phyloP scores from a whole-genome alignment of 2,797 vertebrate species.

The Syngnathus acus region DNA sequence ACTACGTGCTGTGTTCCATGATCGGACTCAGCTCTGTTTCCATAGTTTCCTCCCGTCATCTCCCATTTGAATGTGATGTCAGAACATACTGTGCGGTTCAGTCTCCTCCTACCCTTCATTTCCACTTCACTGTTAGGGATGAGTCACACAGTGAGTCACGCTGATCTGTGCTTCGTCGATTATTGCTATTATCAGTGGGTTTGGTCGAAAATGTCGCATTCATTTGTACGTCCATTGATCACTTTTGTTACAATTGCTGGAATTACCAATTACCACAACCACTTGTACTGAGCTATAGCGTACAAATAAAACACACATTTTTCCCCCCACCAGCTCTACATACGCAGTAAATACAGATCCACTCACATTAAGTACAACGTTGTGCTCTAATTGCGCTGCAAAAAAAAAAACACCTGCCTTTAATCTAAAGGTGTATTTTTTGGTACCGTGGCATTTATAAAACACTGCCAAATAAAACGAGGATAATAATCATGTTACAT shows the following conservation, averaged over 20 bases:
- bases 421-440: no score
- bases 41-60: conserved; percentile 45
- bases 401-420: no score
- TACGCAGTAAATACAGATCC: no score
- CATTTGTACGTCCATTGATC: not conserved
- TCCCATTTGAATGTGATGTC: conserved; percentile 34
- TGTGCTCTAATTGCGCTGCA: no score
- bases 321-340: no score
- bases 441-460: no score
- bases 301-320: no score
- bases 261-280: not conserved
- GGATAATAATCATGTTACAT: no score
- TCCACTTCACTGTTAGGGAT: conserved; percentile 26
- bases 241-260: not conserved
- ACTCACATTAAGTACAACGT: no score
- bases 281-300: no score
- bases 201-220: not conserved
- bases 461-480: no score
- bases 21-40: conserved; percentile 38
- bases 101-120: conserved; percentile 8
- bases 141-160: conserved; percentile 42
- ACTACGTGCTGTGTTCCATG: conserved; percentile 7
- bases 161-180: not conserved
- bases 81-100: conserved; percentile 8
- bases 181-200: not conserved